Base-by-base conservation (phyloP, 2,113 vertebrate genomes). In the Plotosus lineatus region DNA sequence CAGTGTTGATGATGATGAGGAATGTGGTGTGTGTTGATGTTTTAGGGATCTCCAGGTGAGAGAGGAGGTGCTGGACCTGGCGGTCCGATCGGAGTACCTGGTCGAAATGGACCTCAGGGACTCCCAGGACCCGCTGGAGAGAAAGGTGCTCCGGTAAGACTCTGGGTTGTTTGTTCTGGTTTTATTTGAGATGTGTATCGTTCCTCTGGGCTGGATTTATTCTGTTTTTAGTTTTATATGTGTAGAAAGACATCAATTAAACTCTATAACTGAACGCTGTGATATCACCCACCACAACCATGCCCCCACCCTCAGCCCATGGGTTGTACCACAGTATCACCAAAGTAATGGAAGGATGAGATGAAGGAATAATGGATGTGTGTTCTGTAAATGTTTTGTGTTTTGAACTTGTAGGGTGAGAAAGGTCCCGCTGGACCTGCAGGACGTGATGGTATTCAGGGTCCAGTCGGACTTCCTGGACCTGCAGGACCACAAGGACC, bases 381-480 rank as follows among this genome's bases (percentile, higher is more conserved):
- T 44, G n/a, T 71, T 23, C 38, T 42, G 66, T n/a, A 77, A 36
- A n/a, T 11, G 4, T 28, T 8, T 19, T 44, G 79, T 89, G 3
- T 66, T 89, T 26, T 81, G 85, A 89, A 68, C 77, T 40, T 73
- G 44, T 75, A 99, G 98, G 98, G 98, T 89, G 98, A 99, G 89
- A 99, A 98, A 94, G 97, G 97, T 82, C 96, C 96, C 26, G 90
- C 95, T 53, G 98, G 98, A 55, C 97, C 98, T 0, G 97, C 98
- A 33, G 98, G 98, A 17, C 94, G 97, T 76, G 98, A 99, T 86
- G 98, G 98, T 23, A 93, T 98, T n/a, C 98, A 99, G 89, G 98
- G 97, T 63, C 97, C 97, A 0, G 96, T 97, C 48, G 98, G 97
- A 81, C 95, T 98, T 79, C 97, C 98, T 0, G 98, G 98, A 55